Evolutionary conservation across 1,140 invertebrate species (phyloP).

Genomic region (Holcopasites calliopsidis): DNA sequence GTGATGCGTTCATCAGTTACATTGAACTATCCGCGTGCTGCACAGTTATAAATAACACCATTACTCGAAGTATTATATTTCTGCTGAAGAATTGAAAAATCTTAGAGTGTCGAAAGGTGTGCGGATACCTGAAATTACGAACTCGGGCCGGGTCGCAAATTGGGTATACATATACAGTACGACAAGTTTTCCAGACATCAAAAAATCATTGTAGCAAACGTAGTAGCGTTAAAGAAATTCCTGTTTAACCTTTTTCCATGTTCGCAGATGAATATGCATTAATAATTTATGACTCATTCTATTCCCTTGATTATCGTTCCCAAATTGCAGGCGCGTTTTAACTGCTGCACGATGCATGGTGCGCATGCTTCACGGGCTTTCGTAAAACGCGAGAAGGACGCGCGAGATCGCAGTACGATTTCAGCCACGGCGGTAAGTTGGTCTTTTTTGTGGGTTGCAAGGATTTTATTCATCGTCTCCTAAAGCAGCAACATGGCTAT

Average conservation of each 20-base stretch:
- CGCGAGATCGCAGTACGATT: slow-evolving; percentile 43
- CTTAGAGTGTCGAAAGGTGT: too few relatives aligned
- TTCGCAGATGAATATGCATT: background rate
- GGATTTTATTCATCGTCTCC: background rate
- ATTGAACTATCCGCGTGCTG: background rate
- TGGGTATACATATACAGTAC: background rate
- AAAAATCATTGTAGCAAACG: too few relatives aligned
- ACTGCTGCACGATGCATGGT: background rate
- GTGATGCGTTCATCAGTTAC: background rate
- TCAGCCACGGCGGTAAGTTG: background rate
- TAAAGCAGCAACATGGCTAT: slow-evolving; percentile 48
- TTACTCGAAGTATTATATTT: background rate
- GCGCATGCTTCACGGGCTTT: background rate
- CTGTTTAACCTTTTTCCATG: background rate
- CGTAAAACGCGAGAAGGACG: slow-evolving; percentile 17
- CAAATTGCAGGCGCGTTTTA: background rate
- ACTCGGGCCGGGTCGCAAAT: too few relatives aligned
- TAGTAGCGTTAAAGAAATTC: background rate
- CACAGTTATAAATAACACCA: background rate
- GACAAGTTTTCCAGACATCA: background rate
- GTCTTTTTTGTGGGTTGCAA: background rate
- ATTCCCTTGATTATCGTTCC: slow-evolving; percentile 31
- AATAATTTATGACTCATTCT: slow-evolving; percentile 41
- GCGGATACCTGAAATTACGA: too few relatives aligned
- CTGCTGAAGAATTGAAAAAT: background rate